phyloP scores from a whole-genome alignment of 1,140 invertebrate genomes.

The Drosophila ohnishii region DNA sequence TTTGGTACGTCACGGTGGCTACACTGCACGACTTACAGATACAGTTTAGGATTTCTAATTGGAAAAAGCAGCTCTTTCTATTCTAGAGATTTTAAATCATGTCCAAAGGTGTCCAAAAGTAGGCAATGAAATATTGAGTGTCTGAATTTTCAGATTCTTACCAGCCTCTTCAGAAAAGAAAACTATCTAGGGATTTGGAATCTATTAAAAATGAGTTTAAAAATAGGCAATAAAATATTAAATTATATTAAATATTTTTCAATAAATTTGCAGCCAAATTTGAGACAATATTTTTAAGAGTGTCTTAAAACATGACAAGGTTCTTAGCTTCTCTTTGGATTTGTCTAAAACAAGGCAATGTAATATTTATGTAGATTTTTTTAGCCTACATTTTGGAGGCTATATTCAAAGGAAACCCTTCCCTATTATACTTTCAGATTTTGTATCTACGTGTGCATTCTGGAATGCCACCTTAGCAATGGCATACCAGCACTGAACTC shows the following conservation, averaged over 20 bases:
- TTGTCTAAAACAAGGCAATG: too few species aligned
- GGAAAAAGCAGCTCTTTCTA: not conserved
- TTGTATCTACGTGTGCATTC: not conserved
- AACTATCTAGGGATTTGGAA: not conserved
- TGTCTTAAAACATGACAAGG: too few species aligned
- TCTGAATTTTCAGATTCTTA: not conserved
- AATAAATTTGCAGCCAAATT: too few species aligned
- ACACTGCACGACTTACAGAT: not conserved
- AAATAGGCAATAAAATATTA: not conserved
- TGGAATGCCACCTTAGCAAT: not conserved
- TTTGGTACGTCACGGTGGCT: slow-evolving; percentile 11
- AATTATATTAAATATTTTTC: not conserved
- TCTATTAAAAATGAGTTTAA: not conserved
- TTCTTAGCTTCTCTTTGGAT: too few species aligned
- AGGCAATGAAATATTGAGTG: not conserved
- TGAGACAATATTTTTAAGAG: too few species aligned
- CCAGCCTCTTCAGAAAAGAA: too few species aligned
- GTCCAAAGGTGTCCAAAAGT: not conserved
- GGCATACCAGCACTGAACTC: not conserved
- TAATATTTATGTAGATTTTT: too few species aligned
- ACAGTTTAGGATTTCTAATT: too few species aligned
- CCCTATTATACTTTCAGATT: not conserved
- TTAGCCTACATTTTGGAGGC: too few species aligned
- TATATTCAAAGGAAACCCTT: too few species aligned
- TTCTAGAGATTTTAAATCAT: not conserved